Evolutionary conservation across 2,797 vertebrate species (phyloP).

Genomic region (Rhinogobio ventralis): DNA sequence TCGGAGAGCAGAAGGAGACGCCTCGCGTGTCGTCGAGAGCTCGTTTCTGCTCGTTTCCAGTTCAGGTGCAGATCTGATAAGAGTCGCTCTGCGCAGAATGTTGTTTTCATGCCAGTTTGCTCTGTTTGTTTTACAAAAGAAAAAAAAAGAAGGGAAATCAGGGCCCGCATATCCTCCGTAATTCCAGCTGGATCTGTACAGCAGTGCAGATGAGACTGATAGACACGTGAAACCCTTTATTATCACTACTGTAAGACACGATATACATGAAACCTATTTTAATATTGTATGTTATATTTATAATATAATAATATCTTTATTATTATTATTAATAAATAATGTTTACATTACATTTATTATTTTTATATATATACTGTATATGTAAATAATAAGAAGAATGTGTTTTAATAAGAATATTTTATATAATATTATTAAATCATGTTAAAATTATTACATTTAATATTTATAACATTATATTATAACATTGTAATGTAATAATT

Average conservation of each 20-base stretch:
- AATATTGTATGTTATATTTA: not conserved
- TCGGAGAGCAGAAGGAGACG: not conserved
- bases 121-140: slow-evolving; percentile 76
- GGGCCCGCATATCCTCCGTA: slow-evolving; percentile 67
- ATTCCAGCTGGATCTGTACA: too few species aligned
- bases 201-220: slow-evolving; percentile 9
- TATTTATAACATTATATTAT: too few species aligned
- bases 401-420: not conserved
- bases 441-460: too few species aligned
- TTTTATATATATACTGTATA: too few species aligned
- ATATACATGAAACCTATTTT: accelerated
- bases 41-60: slow-evolving; percentile 37
- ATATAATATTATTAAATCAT: not conserved
- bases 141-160: slow-evolving; percentile 63
- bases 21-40: not conserved
- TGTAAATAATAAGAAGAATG: too few species aligned
- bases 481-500: too few species aligned
- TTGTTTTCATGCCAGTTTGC: slow-evolving; percentile 70
- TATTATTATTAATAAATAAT: not conserved
- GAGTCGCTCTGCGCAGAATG: slow-evolving; percentile 69
- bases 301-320: not conserved
- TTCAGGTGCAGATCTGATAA: slow-evolving; percentile 76
- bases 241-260: not conserved
- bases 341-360: too few species aligned
- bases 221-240: not conserved